phyloP scores from a whole-genome alignment of 1,140 invertebrate species.

The Galleria mellonella region DNA sequence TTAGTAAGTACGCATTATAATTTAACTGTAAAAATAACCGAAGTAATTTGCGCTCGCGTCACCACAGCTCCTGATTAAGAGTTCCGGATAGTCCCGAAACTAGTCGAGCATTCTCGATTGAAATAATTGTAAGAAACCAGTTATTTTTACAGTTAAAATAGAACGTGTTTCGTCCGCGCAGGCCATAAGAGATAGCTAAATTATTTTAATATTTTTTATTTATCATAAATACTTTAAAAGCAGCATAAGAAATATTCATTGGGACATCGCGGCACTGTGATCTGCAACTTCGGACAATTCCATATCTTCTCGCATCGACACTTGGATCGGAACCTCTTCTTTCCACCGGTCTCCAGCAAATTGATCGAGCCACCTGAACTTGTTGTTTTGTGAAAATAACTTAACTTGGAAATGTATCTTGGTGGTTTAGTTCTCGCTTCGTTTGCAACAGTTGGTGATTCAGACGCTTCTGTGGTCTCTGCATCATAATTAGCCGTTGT shows the following conservation, averaged over 20 bases:
- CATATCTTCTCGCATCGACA: constrained; percentile 68
- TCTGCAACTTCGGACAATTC: constrained; percentile 67
- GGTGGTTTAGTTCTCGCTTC: constrained; percentile 7
- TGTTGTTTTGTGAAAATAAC: constrained; percentile 34
- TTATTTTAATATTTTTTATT: too few species aligned
- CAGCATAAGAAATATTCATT: constrained; percentile 68
- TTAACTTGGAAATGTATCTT: constrained; percentile 35
- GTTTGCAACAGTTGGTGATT: constrained; percentile 16
- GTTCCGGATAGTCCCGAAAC: too few species aligned
- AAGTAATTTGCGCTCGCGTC: too few species aligned
- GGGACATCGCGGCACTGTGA: constrained; percentile 65
- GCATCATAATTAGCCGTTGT: constrained; percentile 19
- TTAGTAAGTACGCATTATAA: too few species aligned
- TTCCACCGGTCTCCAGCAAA: constrained; percentile 25
- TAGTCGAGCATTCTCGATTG: too few species aligned
- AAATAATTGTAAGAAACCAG: too few species aligned
- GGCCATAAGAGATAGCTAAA: too few species aligned
- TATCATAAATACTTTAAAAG: constrained; percentile 15
- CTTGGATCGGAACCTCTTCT: constrained; percentile 46
- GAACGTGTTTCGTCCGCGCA: too few species aligned
- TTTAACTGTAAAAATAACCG: too few species aligned
- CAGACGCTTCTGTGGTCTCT: constrained; percentile 11
- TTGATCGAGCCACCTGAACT: constrained; percentile 21
- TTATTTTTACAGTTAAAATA: too few species aligned
- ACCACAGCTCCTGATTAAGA: too few species aligned